Base-by-base conservation (phyloP, 2,113 vertebrate species). In the Abramis brama region DNA sequence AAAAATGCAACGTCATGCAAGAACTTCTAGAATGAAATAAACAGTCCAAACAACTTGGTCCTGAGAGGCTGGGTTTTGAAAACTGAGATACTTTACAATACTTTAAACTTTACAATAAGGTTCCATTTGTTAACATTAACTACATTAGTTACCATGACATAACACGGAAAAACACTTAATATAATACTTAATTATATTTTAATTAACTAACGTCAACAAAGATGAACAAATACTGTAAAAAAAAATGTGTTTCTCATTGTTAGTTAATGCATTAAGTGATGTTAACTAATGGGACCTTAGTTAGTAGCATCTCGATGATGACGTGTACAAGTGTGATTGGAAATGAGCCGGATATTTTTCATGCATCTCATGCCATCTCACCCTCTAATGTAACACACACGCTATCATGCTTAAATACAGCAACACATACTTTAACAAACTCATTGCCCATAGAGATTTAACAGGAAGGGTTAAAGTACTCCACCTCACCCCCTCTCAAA, bases 401-500 rank as follows among this genome's bases (percentile, higher is more conserved):
- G 1, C 30, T 21, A 57, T 59, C 50, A 78, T 30, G 30, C 76
- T 57, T 27, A 36, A 6, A 79, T 60, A 59, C 55, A 79, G 17
- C n/a, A 27, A 82, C 9, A 68, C 8, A 55, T 9, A n/a, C 45
- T 10, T 21, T 47, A 80, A 17, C n/a, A 50, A 68, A 70, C 10
- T 23, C 17, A 15, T 19, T 68, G 64, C 45, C 80, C 80, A 68
- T 12, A 70, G 80, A 70, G 82, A 71, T 73, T 43, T 19, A 73
- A 83, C 82, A 73, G 82, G 82, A 83, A 83, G 68, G 68, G 50
- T 83, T 83, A 83, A 83, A 73, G 82, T 27, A 83, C 82, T 83
- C 68, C 52, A 27, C 82, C 82, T 83, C 68, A 83, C 47, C 47
- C 62, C 66, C 81, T 83, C 47, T 83, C 50, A 73, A 73, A 80